phyloP scores from a whole-genome alignment of 2,113 vertebrate species.

The Misgurnus mizolepis region DNA sequence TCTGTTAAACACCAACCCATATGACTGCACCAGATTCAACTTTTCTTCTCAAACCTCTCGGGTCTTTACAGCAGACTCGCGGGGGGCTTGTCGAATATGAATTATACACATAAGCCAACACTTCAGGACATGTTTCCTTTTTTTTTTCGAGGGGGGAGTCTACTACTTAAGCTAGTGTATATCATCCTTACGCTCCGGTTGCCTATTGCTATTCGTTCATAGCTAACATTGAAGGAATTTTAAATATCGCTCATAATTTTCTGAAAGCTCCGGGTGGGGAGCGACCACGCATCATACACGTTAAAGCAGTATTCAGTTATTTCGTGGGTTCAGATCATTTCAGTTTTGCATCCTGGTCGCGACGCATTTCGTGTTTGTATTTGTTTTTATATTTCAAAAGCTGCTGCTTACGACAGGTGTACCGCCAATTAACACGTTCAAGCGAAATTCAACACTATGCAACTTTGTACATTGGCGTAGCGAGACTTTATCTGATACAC shows the following conservation, averaged over 20 bases:
- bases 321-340: constrained; percentile 1
- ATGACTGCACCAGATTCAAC: constrained; percentile 67
- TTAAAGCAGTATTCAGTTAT: constrained; percentile 49
- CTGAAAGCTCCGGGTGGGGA: neutral
- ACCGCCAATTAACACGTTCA: constrained; percentile 56
- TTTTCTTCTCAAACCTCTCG: constrained; percentile 15
- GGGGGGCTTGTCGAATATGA: neutral
- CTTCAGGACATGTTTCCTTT: neutral
- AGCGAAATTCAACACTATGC: constrained; percentile 85
- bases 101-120: neutral
- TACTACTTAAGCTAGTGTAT: constrained; percentile 44
- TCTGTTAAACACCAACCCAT: constrained; percentile 49
- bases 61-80: neutral
- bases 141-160: neutral
- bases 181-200: constrained; percentile 17
- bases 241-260: constrained; percentile 17
- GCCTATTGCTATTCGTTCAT: constrained; percentile 44
- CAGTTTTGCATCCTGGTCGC: neutral
- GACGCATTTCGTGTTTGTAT: constrained; percentile 21
- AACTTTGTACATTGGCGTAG: constrained; percentile 92
- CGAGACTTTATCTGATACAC: constrained; percentile 97
- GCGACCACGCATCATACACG: constrained; percentile 9
- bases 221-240: constrained; percentile 72
- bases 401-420: constrained; percentile 64
- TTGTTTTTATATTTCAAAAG: constrained; percentile 42